Evolutionary conservation across 2,888 invertebrate species (phyloP).

Genomic region (Oeneis ivallda): DNA sequence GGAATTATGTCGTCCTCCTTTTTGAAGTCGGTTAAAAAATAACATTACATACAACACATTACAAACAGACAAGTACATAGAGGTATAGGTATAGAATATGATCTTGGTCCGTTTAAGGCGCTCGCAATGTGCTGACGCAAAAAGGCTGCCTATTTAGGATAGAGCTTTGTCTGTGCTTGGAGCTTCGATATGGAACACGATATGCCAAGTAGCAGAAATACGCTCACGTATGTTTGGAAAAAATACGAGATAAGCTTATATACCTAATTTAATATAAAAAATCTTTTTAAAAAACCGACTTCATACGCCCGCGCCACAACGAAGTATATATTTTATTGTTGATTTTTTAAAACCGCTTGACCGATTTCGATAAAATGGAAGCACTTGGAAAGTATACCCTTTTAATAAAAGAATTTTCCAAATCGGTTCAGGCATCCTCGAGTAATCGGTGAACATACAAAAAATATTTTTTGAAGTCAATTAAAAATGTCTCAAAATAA

Average conservation of each 20-base stretch:
- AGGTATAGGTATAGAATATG: background rate
- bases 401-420: too few relatives aligned
- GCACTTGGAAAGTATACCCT: too few relatives aligned
- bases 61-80: background rate
- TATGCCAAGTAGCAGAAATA: constrained; percentile 29
- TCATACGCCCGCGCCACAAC: too few relatives aligned
- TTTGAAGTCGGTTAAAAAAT: background rate
- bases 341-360: too few relatives aligned
- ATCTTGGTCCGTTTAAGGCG: constrained; percentile 10
- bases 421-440: too few relatives aligned
- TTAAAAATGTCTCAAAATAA: background rate
- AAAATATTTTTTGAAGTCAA: too few relatives aligned
- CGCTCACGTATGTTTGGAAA: constrained; percentile 24
- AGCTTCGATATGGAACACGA: constrained; percentile 30
- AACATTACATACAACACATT: too few relatives aligned
- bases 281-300: too few relatives aligned
- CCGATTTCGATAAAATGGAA: too few relatives aligned
- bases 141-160: constrained; percentile 30
- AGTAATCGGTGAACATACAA: too few relatives aligned
- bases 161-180: constrained; percentile 12
- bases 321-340: too few relatives aligned
- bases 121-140: constrained; percentile 24
- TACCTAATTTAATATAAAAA: too few relatives aligned
- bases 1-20: background rate
- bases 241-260: background rate